These are phyloP conservation scores for Drosophila pseudotalamancana DNA, from an alignment of 2,888 invertebrate genomes.

Conservation along the genomic window DNA sequence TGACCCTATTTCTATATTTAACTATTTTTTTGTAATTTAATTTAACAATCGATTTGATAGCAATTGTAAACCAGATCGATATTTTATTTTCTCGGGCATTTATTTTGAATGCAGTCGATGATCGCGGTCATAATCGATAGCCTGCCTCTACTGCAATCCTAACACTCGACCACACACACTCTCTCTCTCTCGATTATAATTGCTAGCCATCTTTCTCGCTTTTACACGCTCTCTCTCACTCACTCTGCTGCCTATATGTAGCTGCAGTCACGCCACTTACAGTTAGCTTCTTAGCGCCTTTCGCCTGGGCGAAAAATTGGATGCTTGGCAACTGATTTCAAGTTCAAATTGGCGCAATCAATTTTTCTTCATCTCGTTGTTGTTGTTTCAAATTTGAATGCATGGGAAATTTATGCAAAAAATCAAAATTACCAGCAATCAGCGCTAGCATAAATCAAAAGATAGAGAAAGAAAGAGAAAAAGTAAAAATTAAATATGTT, in stretches of 20 bases:
- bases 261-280: constrained; percentile 25
- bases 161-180: constrained; percentile 1
- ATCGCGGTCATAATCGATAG: constrained; percentile 27
- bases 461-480: neutral
- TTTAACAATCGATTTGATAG: neutral
- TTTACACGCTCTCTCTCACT: neutral
- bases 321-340: constrained; percentile 50
- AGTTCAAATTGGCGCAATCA: constrained; percentile 62
- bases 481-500: neutral
- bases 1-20: neutral
- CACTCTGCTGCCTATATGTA: constrained; percentile 24
- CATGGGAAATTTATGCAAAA: constrained; percentile 67
- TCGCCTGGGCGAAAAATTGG: constrained; percentile 55
- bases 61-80: constrained; percentile 17
- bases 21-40: neutral
- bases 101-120: constrained; percentile 18
- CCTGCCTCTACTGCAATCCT: no score
- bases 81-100: constrained; percentile 10
- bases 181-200: constrained; percentile 2
- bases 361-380: constrained; percentile 16
- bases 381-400: constrained; percentile 25
- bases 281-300: constrained; percentile 33
- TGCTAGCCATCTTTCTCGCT: neutral
- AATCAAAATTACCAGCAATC: constrained; percentile 64
- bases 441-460: constrained; percentile 61